Evolutionary conservation across 2,113 vertebrate species (phyloP), one percentile per base, ranked within the genome.

Genomic region (Trichechus manatus): DNA sequence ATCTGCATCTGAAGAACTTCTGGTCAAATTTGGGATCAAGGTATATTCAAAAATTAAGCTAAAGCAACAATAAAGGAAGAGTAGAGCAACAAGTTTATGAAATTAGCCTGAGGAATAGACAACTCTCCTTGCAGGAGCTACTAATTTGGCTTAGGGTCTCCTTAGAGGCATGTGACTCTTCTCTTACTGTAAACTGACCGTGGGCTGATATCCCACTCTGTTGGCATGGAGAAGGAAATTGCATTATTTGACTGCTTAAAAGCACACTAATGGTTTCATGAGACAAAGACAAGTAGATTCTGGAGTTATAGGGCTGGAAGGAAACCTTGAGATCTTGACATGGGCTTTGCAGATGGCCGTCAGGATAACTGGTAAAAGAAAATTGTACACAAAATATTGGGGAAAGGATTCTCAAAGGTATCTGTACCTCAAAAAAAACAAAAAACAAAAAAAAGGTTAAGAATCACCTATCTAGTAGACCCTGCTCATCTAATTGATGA

Each of bases 331-430:
- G 33, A 79, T 64, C 59, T 78, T 19, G 70, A 66, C 19, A 15
- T 78, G 68, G 53, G 72, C 14, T 88, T 87, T 72, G 1, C 53
- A 29, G 2, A 56, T 42, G 64, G n/a, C 9, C 25, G 4, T 87
- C 33, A 87, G 77, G 77, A 47, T 89, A 79, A 84, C 22, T 77
- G 14, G 31, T 74, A 78, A 79, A 25, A 36, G 72, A 85, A 89
- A 89, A 75, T 4, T 42, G 44, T 14, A 42, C 25, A 70, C 53
- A 75, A 77, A 79, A 89, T 70, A 23, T 17, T 56, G 6, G 19
- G 20, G 59, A 88, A 7, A 64, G n/a, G 22, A 89, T 87, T 92
- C 39, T 90, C 59, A 27, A 94, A 89, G 44, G 61, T 74, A 61
- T 80, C n/a, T 50, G 23, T 84, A 20, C 78, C 86, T 88, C 36